Evolutionary conservation across 2,888 invertebrate species (phyloP), one percentile per base, ranked within the genome.

Genomic region (Drosophila nr. perissopoda): DNA sequence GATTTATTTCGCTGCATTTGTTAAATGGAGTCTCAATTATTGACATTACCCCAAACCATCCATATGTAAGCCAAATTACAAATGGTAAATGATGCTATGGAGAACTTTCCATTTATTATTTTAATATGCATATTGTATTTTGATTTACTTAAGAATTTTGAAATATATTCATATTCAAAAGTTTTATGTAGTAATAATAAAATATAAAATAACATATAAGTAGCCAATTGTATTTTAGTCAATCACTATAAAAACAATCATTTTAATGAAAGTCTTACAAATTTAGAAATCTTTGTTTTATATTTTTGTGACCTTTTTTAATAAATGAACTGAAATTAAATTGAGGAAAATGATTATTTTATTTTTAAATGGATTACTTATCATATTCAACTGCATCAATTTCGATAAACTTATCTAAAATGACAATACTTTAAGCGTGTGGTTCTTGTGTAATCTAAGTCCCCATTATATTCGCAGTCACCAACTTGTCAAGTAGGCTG

Each of bases 221-320:
- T 25, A 25, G 4, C 16, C 16, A 25, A 25, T 2, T 16, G 4
- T 25, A 16, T 45, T 25, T 13, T 2, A 8, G 16, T 8, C 8
- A 45, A 16, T 16, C 21, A 8, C 1, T 16, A 25, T 8, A 1
- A 16, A 13, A 18, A 16, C 1, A 25, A 45, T 45, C 4, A 25
- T 45, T 45, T 16, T 21, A 25, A 25, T 45, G 25, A 25, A 21
- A 13, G 1, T 13, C 4, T 21, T 7, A 2, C 21, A 13, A 21
- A 4, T 4, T 16, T 13, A 0, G 13, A 21, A 21, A 13, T 21
- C 4, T 13, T 13, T 45, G 21, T 0, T 45, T 13, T 7, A 7
- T 21, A 42, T 13, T 21, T 42, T 21, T 13, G 11, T 42, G 21
- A 42, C 11, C 29, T 27, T 27, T 27, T 27, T 27, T 40, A 11